phyloP scores from a whole-genome alignment of 2,797 vertebrate species.

The Pipistrellus nathusii region DNA sequence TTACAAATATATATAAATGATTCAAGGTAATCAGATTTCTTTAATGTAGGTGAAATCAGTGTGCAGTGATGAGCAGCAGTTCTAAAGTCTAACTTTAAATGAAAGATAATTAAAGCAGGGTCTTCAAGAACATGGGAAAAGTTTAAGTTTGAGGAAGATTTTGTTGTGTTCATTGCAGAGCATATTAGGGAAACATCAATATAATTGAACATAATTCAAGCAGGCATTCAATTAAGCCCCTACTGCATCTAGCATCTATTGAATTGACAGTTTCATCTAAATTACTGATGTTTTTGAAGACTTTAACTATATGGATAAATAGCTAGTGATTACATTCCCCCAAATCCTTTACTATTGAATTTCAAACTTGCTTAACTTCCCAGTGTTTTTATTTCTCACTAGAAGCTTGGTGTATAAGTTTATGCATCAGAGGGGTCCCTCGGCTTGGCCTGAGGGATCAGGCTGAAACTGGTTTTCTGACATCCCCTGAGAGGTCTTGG shows the following conservation, averaged over 20 bases:
- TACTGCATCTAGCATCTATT: slow-evolving; percentile 60
- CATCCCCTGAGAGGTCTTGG: no score
- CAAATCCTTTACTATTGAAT: slow-evolving; percentile 40
- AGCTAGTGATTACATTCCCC: slow-evolving; percentile 57
- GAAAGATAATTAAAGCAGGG: slow-evolving; percentile 74
- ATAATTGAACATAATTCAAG: slow-evolving; percentile 77
- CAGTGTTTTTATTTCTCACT: neutral
- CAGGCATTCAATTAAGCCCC: slow-evolving; percentile 75
- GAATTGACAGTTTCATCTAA: slow-evolving; percentile 72
- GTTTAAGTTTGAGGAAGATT: slow-evolving; percentile 78
- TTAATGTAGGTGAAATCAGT: slow-evolving; percentile 74
- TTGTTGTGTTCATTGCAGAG: slow-evolving; percentile 79
- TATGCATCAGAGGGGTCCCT: no score
- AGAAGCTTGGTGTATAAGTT: no score
- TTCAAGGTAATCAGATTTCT: slow-evolving; percentile 82
- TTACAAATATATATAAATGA: slow-evolving; percentile 81
- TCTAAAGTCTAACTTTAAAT: slow-evolving; percentile 77
- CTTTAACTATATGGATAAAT: slow-evolving; percentile 72
- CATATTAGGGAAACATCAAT: slow-evolving; percentile 77
- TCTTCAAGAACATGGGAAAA: slow-evolving; percentile 83
- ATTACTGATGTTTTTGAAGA: slow-evolving; percentile 70
- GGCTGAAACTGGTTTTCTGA: accelerated
- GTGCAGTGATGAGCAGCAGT: slow-evolving; percentile 52
- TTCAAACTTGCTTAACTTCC: slow-evolving; percentile 53
- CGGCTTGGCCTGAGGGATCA: accelerated